Percentiles rank a stretch among this genome's conserved stretches.
These are phyloP conservation scores for Molossus alvarezi DNA, from an alignment of 2,797 vertebrate species.

Conservation along the genomic window DNA sequence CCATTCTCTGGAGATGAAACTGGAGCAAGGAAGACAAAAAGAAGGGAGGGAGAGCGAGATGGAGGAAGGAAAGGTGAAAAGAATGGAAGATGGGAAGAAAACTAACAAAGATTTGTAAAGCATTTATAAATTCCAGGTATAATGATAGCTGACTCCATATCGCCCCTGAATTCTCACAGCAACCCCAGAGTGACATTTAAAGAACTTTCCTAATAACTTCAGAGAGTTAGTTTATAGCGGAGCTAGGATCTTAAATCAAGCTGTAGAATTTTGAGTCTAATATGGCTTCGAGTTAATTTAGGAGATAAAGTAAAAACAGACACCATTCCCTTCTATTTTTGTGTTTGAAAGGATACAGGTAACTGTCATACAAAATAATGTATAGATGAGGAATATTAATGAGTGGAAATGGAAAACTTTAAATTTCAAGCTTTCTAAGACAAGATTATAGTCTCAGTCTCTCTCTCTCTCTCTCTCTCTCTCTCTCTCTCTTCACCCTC, in stretches of 20 bases:
- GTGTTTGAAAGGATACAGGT: background rate
- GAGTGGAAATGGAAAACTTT: background rate
- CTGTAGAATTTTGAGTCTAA: no score
- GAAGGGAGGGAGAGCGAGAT: background rate
- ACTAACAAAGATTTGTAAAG: background rate
- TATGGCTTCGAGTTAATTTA: fast-evolving
- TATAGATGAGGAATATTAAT: no score
- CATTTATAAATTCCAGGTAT: background rate
- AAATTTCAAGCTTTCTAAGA: background rate
- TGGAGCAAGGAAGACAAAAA: background rate
- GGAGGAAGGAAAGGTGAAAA: background rate
- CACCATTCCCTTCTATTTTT: background rate
- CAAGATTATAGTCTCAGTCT: fast-evolving
- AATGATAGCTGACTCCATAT: fast-evolving
- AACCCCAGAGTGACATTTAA: background rate
- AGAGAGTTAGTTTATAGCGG: no score
- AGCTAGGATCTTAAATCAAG: background rate
- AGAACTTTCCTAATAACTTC: fast-evolving
- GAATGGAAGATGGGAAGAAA: background rate
- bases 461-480: background rate
- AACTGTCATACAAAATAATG: fast-evolving
- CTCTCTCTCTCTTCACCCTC: no score
- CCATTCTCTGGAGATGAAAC: background rate
- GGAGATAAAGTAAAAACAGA: background rate
- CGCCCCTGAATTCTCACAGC: background rate